Evolutionary conservation across 2,113 vertebrate species (phyloP).

Genomic region (Vireo altiloquus): DNA sequence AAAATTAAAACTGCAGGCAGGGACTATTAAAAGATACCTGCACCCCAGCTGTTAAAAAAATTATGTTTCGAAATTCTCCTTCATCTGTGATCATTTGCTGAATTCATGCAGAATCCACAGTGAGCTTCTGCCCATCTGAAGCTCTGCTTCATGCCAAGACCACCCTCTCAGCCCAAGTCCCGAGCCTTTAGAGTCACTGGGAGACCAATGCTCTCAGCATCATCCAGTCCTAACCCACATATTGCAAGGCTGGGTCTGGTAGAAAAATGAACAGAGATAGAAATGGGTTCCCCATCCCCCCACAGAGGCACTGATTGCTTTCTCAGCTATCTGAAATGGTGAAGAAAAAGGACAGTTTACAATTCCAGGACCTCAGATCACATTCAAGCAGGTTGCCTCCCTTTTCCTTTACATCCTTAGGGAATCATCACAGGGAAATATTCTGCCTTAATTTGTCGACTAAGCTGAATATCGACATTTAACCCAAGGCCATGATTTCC

Average conservation of each 20-base stretch:
- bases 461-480: not conserved
- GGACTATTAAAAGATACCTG: not conserved
- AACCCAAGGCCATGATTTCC: not conserved
- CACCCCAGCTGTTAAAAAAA: not conserved
- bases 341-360: not conserved
- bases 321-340: not conserved
- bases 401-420: not conserved
- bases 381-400: accelerated
- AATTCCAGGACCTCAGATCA: not conserved
- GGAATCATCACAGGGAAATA: not conserved
- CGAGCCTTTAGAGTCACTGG: not conserved
- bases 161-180: not conserved
- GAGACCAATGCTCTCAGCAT: not conserved
- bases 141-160: not conserved
- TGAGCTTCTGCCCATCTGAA: not conserved
- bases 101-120: not conserved
- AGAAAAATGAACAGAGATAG: not conserved
- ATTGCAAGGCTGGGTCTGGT: not conserved
- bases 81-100: not conserved
- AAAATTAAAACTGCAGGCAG: not conserved
- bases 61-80: not conserved
- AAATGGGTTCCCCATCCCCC: not conserved
- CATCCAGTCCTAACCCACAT: not conserved
- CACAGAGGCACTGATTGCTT: accelerated
- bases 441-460: not conserved